Evolutionary conservation across 2,113 vertebrate genomes (phyloP).

Genomic region (Sturnus vulgaris): DNA sequence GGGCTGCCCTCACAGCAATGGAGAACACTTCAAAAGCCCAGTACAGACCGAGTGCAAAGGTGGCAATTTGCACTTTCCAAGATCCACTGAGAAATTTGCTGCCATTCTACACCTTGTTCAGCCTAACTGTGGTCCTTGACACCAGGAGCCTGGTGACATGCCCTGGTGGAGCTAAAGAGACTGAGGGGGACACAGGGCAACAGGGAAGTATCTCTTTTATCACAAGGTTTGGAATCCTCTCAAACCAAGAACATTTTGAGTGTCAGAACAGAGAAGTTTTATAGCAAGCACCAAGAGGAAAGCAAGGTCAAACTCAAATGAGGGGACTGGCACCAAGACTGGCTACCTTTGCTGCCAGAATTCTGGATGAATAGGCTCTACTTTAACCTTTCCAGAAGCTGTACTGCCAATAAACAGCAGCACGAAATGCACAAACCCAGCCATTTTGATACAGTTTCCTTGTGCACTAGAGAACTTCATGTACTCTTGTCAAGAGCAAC

Average conservation of each 20-base stretch:
- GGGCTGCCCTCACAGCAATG: background rate
- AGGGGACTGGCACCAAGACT: conserved; percentile 5
- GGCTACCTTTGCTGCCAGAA: conserved; percentile 31
- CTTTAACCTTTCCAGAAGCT: conserved; percentile 2
- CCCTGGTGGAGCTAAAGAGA: background rate
- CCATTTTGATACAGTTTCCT: background rate
- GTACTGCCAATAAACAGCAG: background rate
- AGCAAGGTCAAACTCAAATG: background rate
- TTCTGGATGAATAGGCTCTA: background rate
- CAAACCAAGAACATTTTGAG: background rate
- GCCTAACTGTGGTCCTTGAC: background rate
- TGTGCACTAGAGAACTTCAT: background rate
- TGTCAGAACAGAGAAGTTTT: background rate
- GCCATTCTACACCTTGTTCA: background rate
- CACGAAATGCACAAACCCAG: background rate
- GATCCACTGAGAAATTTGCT: background rate
- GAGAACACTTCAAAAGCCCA: background rate
- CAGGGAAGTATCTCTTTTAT: background rate
- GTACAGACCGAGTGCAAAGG: background rate
- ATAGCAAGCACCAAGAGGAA: background rate
- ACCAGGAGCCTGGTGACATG: background rate
- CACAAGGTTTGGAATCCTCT: background rate
- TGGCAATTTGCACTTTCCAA: background rate
- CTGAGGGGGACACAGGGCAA: background rate
- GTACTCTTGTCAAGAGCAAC: background rate